Evolutionary conservation across 2,113 vertebrate species (phyloP).

Genomic region (Bubo blakistoni): DNA sequence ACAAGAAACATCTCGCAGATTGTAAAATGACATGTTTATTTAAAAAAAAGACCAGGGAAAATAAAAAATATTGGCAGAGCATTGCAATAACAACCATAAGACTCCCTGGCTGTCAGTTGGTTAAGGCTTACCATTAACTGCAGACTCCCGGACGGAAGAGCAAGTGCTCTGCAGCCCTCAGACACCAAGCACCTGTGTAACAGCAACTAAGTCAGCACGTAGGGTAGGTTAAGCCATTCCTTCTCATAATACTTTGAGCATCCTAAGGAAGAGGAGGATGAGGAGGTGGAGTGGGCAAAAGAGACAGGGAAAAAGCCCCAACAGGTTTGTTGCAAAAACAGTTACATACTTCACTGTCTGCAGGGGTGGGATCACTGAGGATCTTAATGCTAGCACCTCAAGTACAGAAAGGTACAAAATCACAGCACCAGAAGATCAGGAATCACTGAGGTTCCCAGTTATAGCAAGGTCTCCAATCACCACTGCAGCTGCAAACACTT

Average conservation of each 20-base stretch:
- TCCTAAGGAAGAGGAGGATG: background rate
- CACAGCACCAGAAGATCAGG: rapidly evolving
- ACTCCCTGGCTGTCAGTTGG: background rate
- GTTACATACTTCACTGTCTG: rapidly evolving
- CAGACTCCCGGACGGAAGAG: background rate
- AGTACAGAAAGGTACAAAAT: background rate
- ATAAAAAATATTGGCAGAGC: background rate
- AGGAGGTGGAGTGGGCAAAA: background rate
- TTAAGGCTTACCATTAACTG: background rate
- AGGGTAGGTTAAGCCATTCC: background rate
- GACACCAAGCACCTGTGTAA: rapidly evolving
- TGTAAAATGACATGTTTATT: conserved; percentile 20
- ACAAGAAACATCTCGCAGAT: background rate
- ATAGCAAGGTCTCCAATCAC: background rate
- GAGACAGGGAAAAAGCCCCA: background rate
- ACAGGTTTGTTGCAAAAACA: background rate
- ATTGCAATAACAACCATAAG: background rate
- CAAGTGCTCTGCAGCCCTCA: rapidly evolving
- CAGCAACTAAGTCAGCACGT: background rate
- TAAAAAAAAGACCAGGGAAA: background rate
- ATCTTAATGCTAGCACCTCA: background rate
- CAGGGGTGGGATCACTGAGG: background rate
- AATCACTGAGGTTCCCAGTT: background rate
- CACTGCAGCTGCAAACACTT: background rate
- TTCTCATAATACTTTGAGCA: background rate